Conservation (phyloP, 2,888 invertebrate species). For the Hecatera dysodea region DNA sequence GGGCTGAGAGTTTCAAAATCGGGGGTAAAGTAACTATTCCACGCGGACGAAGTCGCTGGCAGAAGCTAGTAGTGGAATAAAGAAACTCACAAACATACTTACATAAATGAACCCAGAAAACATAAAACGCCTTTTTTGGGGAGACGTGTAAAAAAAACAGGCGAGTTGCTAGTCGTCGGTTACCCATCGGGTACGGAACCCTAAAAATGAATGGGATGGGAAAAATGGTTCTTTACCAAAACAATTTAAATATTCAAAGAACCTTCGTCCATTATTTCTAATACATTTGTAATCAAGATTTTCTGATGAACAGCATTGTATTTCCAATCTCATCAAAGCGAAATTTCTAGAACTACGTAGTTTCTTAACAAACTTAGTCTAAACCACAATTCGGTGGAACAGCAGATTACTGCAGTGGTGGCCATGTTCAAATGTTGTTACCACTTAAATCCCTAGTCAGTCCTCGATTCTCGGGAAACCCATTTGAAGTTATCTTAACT, state of each 20-base stretch:
- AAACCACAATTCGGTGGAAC: neutral
- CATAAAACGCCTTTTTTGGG: no score
- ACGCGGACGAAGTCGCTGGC: no score
- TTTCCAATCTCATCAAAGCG: neutral
- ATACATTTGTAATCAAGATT: neutral
- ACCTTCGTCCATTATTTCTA: neutral
- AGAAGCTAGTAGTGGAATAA: no score
- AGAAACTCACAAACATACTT: no score
- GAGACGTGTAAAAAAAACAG: no score
- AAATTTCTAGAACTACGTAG: slow-evolving; percentile 2
- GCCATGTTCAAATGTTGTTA: slow-evolving; percentile 7
- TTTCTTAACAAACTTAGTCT: slow-evolving; percentile 25
- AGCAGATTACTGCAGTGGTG: slow-evolving; percentile 6
- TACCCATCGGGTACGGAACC: no score
- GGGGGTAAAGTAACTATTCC: no score
- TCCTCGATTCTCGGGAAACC: neutral
- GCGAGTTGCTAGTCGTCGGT: no score
- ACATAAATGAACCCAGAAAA: no score
- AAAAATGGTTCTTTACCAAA: no score
- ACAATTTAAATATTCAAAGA: neutral
- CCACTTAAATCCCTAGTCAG: slow-evolving; percentile 1
- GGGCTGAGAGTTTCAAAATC: no score
- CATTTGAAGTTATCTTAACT: slow-evolving; percentile 23
- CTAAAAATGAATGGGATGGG: no score
- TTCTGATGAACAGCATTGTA: neutral